Conservation (phyloP, 2,888 invertebrate genomes). For the Diachrysia chrysitis region DNA sequence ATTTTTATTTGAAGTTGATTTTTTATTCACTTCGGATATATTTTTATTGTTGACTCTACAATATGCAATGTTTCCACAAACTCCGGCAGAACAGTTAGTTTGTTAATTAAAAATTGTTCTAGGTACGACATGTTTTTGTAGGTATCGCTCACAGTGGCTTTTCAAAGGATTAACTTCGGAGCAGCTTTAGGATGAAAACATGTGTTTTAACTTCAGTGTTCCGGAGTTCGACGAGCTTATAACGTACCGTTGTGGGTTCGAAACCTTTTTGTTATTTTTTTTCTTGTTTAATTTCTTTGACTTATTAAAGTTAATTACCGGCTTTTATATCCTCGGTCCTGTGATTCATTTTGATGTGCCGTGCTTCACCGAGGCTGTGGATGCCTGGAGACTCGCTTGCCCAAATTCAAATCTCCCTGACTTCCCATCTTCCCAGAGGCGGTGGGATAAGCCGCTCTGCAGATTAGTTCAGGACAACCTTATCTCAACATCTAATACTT, state of each 20-base stretch:
- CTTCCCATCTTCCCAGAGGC: no score
- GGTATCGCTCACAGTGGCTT: background rate
- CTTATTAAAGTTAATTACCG: no score
- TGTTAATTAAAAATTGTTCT: conserved; percentile 4
- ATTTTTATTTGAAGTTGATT: no score
- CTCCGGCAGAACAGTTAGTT: background rate
- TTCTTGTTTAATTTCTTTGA: no score
- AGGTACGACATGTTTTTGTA: background rate
- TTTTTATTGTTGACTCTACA: background rate
- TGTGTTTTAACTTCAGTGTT: background rate
- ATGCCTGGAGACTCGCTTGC: no score
- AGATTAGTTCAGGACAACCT: no score
- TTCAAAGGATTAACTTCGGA: background rate
- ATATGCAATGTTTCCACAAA: background rate
- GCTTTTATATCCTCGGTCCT: no score
- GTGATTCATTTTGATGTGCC: no score
- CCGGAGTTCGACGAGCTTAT: background rate
- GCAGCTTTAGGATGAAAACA: background rate
- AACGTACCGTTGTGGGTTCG: background rate
- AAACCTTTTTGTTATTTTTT: background rate
- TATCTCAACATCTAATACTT: no score
- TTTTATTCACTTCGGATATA: background rate
- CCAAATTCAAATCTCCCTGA: no score
- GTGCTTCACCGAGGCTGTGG: no score
- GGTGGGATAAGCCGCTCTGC: no score